phyloP scores from a whole-genome alignment of 2,113 vertebrate genomes.

The Danionella cerebrum region DNA sequence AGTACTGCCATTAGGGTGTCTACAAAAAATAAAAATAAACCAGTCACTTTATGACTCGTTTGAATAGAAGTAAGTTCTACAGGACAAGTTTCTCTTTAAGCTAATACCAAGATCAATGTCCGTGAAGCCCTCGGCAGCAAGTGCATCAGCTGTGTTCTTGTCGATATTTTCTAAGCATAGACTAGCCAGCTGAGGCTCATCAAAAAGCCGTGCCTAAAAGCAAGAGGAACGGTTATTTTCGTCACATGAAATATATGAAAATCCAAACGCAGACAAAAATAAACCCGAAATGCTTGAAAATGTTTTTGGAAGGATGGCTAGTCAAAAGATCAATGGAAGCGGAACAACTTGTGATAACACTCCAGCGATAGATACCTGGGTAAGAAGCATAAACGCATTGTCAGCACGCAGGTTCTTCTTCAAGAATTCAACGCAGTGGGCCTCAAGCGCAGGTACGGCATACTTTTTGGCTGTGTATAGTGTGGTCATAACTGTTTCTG shows the following conservation, averaged over 20 bases:
- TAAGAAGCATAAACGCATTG: slow-evolving; percentile 83
- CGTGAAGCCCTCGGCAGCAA: slow-evolving; percentile 80
- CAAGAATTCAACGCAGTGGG: slow-evolving; percentile 82
- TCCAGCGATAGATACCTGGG: slow-evolving; percentile 67
- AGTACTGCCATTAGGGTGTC: slow-evolving; percentile 81
- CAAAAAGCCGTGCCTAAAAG: slow-evolving; percentile 76
- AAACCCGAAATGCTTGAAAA: neutral
- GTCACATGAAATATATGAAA: neutral
- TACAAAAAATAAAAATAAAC: slow-evolving; percentile 39
- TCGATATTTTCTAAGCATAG: slow-evolving; percentile 86
- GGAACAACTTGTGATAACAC: no score
- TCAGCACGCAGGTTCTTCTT: slow-evolving; percentile 84
- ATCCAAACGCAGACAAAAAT: neutral
- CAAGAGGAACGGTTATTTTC: neutral
- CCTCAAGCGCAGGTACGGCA: slow-evolving; percentile 78
- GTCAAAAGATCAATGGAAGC: no score
- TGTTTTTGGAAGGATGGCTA: neutral
- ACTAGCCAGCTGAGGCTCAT: slow-evolving; percentile 84
- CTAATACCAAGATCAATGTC: slow-evolving; percentile 78
- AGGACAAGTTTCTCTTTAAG: neutral
- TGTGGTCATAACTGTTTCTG: slow-evolving; percentile 87
- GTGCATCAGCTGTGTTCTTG: slow-evolving; percentile 80
- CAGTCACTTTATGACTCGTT: neutral
- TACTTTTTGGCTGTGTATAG: slow-evolving; percentile 88
- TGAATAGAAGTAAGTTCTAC: neutral